Percentiles rank a stretch among this genome's conserved stretches.
Evolutionary conservation across 2,113 vertebrate genomes (phyloP).

Genomic region (Tautogolabrus adspersus): DNA sequence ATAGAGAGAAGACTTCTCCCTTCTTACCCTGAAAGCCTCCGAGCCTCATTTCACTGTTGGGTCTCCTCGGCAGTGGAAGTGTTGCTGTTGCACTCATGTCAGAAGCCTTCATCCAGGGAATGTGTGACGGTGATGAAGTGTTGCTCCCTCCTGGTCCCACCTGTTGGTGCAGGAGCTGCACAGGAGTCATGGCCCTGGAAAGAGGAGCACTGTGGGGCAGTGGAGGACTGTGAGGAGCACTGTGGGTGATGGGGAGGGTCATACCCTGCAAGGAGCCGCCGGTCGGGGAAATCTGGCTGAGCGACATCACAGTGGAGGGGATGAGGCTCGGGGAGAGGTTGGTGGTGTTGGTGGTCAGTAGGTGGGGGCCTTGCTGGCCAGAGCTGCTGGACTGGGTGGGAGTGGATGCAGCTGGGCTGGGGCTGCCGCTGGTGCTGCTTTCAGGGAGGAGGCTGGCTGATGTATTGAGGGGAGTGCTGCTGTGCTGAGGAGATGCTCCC

Average conservation of each 20-base stretch:
- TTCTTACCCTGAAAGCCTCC: constrained; percentile 82
- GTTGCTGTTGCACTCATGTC: constrained; percentile 84
- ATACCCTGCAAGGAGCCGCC: constrained; percentile 73
- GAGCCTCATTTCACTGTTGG: constrained; percentile 79
- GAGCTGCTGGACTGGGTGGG: constrained; percentile 49
- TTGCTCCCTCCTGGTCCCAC: constrained; percentile 63
- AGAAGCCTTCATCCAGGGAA: constrained; percentile 70
- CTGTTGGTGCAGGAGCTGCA: constrained; percentile 76
- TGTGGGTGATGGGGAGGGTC: constrained; percentile 76
- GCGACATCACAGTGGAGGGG: constrained; percentile 76
- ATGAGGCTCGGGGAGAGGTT: constrained; percentile 80
- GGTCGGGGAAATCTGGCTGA: constrained; percentile 71
- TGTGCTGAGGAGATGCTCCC: constrained; percentile 69
- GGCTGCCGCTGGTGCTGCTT: constrained; percentile 44
- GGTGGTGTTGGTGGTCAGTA: constrained; percentile 68
- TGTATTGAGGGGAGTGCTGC: constrained; percentile 51
- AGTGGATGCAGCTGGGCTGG: constrained; percentile 46
- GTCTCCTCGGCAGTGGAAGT: constrained; percentile 85
- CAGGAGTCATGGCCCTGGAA: constrained; percentile 83
- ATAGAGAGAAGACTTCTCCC: background rate
- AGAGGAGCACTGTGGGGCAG: constrained; percentile 85
- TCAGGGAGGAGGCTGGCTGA: constrained; percentile 62
- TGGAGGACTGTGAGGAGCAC: constrained; percentile 83
- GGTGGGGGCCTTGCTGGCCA: constrained; percentile 67
- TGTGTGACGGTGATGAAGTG: constrained; percentile 59